A percentile compares a stretch with the other conserved stretches of the same genome.
These are phyloP conservation scores for Ophioninae sp. DNA, from an alignment of 2,888 invertebrate species.

Conservation along the genomic window DNA sequence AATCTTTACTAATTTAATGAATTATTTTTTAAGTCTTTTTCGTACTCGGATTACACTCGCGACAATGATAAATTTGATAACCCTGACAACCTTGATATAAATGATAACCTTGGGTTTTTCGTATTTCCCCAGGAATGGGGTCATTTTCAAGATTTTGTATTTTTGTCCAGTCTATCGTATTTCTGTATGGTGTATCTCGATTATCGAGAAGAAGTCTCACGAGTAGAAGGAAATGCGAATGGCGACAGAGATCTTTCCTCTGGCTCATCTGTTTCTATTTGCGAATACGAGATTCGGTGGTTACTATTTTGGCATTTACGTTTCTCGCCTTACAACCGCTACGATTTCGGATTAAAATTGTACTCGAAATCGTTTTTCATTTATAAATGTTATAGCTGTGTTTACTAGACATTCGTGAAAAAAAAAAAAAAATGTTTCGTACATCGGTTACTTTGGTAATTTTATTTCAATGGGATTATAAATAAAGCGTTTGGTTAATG, in stretches of 20 bases:
- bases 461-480: background rate
- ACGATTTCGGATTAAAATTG: slow-evolving; percentile 37
- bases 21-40: background rate
- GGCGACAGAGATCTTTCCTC: slow-evolving; percentile 49
- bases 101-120: background rate
- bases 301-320: slow-evolving; percentile 41
- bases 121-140: background rate
- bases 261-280: slow-evolving; percentile 57
- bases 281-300: slow-evolving; percentile 49
- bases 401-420: background rate
- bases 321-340: slow-evolving; percentile 38
- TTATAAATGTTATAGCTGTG: background rate
- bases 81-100: no score
- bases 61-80: background rate
- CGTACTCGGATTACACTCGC: background rate
- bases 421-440: background rate
- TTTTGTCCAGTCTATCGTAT: background rate
- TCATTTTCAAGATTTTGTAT: slow-evolving; percentile 1
- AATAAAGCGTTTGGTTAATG: no score
- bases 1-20: background rate
- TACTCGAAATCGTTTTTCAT: slow-evolving; percentile 21
- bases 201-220: slow-evolving; percentile 49
- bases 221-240: slow-evolving; percentile 55
- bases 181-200: slow-evolving; percentile 12
- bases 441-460: background rate